These are phyloP conservation scores for Xenops minutus DNA, from an alignment of 2,797 vertebrate genomes.

Conservation along the genomic window DNA sequence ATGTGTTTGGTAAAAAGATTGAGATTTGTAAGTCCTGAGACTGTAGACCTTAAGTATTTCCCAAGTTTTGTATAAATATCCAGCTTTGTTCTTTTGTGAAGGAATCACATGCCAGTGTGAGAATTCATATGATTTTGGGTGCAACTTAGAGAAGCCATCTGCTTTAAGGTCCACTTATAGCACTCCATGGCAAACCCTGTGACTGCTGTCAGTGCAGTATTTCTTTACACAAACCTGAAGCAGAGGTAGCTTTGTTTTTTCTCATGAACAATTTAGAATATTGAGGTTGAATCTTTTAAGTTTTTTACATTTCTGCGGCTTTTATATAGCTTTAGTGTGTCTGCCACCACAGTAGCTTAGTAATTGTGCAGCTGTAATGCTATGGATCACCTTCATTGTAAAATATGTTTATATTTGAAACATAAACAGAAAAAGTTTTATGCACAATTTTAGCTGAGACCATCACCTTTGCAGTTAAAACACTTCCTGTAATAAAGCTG, in stretches of 20 bases:
- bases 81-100: slow-evolving; percentile 49
- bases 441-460: background rate
- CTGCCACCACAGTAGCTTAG: background rate
- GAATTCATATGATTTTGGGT: slow-evolving; percentile 29
- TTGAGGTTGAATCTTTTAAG: background rate
- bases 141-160: background rate
- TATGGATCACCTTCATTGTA: background rate
- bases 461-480: background rate
- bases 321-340: background rate
- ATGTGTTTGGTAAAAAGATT: slow-evolving; percentile 13
- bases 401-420: background rate
- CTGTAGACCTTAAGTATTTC: slow-evolving; percentile 20
- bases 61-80: slow-evolving; percentile 13
- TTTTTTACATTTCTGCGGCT: background rate
- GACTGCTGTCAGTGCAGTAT: background rate
- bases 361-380: background rate
- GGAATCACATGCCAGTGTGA: background rate
- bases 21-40: slow-evolving; percentile 1
- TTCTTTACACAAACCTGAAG: background rate
- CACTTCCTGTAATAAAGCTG: background rate
- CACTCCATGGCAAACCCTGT: background rate
- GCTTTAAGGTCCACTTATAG: slow-evolving; percentile 1
- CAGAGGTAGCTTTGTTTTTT: slow-evolving; percentile 32
- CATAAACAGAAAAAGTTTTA: background rate
- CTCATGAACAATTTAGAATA: slow-evolving; percentile 22